Evolutionary conservation across 2,797 vertebrate species (phyloP), one percentile per base, ranked within the genome.

Genomic region (Cyclopterus lumpus): DNA sequence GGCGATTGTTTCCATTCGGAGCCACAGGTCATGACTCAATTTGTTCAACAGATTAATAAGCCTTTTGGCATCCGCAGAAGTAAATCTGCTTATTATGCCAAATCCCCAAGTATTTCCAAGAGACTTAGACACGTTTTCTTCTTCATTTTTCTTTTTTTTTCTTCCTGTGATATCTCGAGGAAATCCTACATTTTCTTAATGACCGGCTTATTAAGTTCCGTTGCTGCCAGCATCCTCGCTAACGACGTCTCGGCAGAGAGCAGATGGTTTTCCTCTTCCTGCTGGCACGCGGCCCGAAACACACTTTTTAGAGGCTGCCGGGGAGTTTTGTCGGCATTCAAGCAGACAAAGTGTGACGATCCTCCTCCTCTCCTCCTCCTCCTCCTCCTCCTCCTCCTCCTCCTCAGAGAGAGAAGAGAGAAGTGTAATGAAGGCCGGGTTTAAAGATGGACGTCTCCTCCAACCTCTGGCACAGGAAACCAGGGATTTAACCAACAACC

Each of bases 211-310:
- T 86, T 70, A 53, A 48, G 75, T 73, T 78, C 34, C 72, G 44
- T 63, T 15, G 32, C 87, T 79, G 75, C 71, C 86, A 76, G 82
- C 85, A 12, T 81, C 78, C 36, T 78, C 62, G 0, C 81, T 81
- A 73, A 77, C 67, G n/a, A 57, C 75, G 42, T 73, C 38, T 54
- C 22, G 78, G 84, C 83, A 85, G 73, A 84, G 57, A 86, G 84
- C 88, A 92, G 89, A 89, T 91, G 88, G 84, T 86, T 87, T 67
- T 70, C 73, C 67, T 86, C 81, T 57, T 79, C 71, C 76, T 67
- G 79, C 81, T 90, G 88, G 86, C 88, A 8, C 61, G 71, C 16
- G 64, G 87, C 87, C n/a, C 85, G 44, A 63, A 85, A 81, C 71
- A 79, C 73, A 81, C 65, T 28, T 28, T n/a, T 74, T 42, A 76